These are phyloP conservation scores for Enteromius afrohamiltoni DNA, from an alignment of 2,797 vertebrate genomes.

Conservation along the genomic window DNA sequence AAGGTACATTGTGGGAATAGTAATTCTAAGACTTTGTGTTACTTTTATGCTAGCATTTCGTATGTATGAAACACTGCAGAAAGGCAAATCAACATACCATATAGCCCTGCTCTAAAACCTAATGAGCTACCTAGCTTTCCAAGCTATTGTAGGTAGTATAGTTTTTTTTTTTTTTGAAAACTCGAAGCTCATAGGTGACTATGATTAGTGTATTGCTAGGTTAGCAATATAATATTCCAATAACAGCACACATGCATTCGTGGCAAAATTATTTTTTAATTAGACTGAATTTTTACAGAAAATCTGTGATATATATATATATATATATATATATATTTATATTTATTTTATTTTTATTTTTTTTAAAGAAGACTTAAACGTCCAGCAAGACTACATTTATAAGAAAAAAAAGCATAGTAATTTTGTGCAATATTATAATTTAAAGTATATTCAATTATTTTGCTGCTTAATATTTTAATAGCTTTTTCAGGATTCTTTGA, in stretches of 20 bases:
- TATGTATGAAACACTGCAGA: neutral
- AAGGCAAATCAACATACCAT: neutral
- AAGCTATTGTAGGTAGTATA: neutral
- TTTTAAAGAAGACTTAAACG: neutral
- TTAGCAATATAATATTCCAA: neutral
- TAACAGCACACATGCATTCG: neutral
- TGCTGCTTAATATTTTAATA: no score
- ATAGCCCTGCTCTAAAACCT: neutral
- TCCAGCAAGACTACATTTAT: neutral
- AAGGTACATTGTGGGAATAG: slow-evolving; percentile 13
- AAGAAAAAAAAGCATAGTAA: no score
- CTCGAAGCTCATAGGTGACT: neutral
- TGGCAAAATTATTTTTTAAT: neutral
- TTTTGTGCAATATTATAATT: no score
- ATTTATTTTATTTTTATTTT: no score
- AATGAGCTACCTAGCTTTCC: neutral
- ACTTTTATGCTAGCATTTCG: slow-evolving; percentile 18
- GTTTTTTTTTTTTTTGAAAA: neutral
- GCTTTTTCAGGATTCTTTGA: neutral
- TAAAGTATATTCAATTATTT: no score
- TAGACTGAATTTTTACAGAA: neutral
- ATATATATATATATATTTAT: no score
- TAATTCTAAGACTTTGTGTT: slow-evolving; percentile 15
- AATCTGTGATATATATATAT: neutral
- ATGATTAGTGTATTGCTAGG: neutral